Conservation (phyloP, 2,113 vertebrate genomes). For the Electrona antarctica region DNA sequence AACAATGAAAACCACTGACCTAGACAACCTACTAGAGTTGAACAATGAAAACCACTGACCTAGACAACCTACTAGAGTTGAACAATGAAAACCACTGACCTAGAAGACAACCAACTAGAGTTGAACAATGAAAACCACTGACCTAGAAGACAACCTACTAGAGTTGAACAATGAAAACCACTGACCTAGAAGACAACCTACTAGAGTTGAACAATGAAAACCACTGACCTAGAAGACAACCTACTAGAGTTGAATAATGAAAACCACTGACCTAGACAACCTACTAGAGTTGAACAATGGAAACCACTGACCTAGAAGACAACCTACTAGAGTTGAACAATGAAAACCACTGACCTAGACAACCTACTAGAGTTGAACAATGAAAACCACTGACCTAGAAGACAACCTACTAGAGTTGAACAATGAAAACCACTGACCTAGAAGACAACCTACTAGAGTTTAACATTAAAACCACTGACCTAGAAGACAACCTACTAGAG, state of each 20-base stretch:
- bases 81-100: not conserved
- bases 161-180: not conserved
- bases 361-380: not conserved
- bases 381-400: not conserved
- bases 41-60: not conserved
- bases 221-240: not conserved
- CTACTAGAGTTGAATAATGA: not conserved
- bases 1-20: not conserved
- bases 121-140: not conserved
- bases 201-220: not conserved
- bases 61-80: too few species aligned
- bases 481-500: too few species aligned
- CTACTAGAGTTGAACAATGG: too few species aligned
- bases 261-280: not conserved
- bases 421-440: not conserved
- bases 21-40: too few species aligned
- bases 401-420: not conserved
- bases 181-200: not conserved
- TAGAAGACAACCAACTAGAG: too few species aligned
- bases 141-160: too few species aligned
- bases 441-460: too few species aligned
- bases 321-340: too few species aligned
- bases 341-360: not conserved
- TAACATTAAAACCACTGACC: not conserved
- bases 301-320: not conserved